Base-by-base conservation (phyloP, 2,888 invertebrate species). In the Ceratothoa steindachneri region DNA sequence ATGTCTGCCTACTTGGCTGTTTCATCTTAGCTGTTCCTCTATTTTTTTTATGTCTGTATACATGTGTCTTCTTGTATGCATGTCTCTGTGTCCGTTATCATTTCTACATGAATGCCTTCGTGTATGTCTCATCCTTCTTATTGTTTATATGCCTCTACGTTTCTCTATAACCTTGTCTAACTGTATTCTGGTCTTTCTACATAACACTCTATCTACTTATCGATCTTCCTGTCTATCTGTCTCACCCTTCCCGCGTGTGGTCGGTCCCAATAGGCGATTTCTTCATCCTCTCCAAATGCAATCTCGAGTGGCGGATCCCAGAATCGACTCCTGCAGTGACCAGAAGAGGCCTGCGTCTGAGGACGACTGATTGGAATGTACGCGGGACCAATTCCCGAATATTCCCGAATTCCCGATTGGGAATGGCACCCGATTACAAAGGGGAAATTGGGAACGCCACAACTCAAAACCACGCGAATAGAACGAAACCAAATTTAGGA, bases 371-470 rank as follows among this genome's bases (percentile, higher is more conserved):
- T 55, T 55, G 55, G 55, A 55, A 55, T 55, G 15, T 55, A n/a
- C n/a, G n/a, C n/a, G 24, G 55, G 15, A 19, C 55, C 55, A 55
- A 55, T 55, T 55, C 55, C 55, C 55, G 15, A 19, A 19, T 55
- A 55, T 55, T 55, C 55, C 55, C 55, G 15, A 19, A 19, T 55
- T 22, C 55, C 19, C 24, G 55, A 55, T 55, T 55, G 55, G 55
- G 55, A 55, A 55, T 55, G 55, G 55, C 55, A 22, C 55, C 55
- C 55, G 55, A 55, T 55, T 55, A 55, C 55, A 55, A 55, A 55
- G 19, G 24, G 55, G 55, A 55, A 55, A 55, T 55, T 55, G 55
- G 55, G 55, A 55, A 55, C 55, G 24, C 55, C 55, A 22, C 55
- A 55, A 55, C 55, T 55, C 55, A 55, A 55, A 55, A 55, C 55